phyloP scores from a whole-genome alignment of 2,888 invertebrate genomes.

The Neria commutata region DNA sequence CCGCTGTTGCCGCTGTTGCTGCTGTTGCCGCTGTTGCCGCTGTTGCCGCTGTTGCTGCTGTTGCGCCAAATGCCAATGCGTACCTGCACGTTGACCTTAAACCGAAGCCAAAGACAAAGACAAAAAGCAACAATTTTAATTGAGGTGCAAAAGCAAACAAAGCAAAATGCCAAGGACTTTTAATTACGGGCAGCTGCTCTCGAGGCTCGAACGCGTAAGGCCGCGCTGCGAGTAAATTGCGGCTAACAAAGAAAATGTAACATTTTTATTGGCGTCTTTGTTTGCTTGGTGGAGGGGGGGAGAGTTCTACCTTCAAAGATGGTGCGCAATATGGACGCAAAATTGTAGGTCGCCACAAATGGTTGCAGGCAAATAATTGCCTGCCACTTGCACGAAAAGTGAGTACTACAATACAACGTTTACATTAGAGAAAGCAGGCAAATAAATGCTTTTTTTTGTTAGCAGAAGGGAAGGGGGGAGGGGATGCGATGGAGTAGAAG shows the following conservation, averaged over 20 bases:
- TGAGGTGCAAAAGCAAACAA: background rate
- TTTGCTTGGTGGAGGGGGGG: too few relatives aligned
- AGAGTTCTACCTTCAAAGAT: too few relatives aligned
- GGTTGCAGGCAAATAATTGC: background rate
- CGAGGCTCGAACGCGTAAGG: too few relatives aligned
- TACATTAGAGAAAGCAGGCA: background rate
- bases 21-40: background rate
- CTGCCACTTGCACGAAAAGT: background rate
- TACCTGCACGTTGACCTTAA: constrained; percentile 1
- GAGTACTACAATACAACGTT: background rate
- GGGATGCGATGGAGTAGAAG: too few relatives aligned
- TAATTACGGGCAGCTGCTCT: background rate
- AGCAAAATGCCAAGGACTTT: too few relatives aligned
- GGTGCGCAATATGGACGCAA: too few relatives aligned
- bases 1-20: background rate
- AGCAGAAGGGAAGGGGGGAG: background rate
- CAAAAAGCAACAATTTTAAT: background rate
- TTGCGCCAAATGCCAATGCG: background rate
- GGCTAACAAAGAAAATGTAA: too few relatives aligned
- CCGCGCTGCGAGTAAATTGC: too few relatives aligned
- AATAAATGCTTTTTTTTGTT: background rate
- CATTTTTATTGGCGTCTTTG: too few relatives aligned
- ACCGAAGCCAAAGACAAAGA: too few relatives aligned
- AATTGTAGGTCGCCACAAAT: background rate
- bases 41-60: background rate